Evolutionary conservation across 1,140 invertebrate species (phyloP).

Genomic region (Listronotus oregonensis): DNA sequence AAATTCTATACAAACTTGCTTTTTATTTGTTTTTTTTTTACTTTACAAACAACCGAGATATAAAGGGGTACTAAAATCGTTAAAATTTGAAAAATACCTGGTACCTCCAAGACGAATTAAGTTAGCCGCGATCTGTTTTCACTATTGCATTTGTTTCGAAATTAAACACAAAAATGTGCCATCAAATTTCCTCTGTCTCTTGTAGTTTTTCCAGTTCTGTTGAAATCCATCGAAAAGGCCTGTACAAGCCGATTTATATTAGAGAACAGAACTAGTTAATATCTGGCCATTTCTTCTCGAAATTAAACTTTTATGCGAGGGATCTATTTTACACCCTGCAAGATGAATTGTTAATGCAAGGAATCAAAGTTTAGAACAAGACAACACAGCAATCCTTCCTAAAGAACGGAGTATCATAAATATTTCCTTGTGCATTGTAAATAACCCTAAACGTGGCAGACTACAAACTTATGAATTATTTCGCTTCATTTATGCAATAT

Average conservation of each 20-base stretch:
- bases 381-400: conserved; percentile 52
- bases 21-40: too few relatives aligned
- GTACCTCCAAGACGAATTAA: too few relatives aligned
- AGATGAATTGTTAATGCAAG: conserved; percentile 49
- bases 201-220: too few relatives aligned
- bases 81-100: too few relatives aligned
- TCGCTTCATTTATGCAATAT: conserved; percentile 57
- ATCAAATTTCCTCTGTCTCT: too few relatives aligned
- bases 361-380: conserved; percentile 54
- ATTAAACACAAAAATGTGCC: too few relatives aligned
- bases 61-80: too few relatives aligned
- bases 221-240: too few relatives aligned
- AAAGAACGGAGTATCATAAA: conserved; percentile 52
- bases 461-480: conserved; percentile 59
- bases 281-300: background rate
- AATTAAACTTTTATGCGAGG: conserved; percentile 28
- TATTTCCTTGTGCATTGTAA: conserved; percentile 58
- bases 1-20: too few relatives aligned
- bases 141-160: too few relatives aligned
- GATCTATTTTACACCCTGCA: conserved; percentile 35
- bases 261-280: background rate
- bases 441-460: conserved; percentile 57
- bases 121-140: too few relatives aligned
- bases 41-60: too few relatives aligned
- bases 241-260: background rate